Percentiles rank a stretch among this genome's conserved stretches.
These are phyloP conservation scores for Sesamia inferens DNA, from an alignment of 2,888 invertebrate genomes.

Conservation along the genomic window DNA sequence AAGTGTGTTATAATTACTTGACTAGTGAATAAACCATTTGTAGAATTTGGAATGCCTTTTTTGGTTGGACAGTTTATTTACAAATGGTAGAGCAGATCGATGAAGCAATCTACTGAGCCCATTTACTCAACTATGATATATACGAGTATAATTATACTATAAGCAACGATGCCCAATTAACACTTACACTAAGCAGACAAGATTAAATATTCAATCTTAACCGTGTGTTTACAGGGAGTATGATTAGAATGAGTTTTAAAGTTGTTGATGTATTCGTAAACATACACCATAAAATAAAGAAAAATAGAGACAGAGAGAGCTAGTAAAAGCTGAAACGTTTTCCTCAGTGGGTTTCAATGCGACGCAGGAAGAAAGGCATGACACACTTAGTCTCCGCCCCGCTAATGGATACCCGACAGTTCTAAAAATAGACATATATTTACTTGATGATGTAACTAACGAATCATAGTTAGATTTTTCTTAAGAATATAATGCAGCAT, in stretches of 20 bases:
- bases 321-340: conserved; percentile 37
- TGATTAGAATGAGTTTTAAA: too few relatives aligned
- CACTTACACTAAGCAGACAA: not conserved
- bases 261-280: conserved; percentile 8
- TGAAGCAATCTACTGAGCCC: not conserved
- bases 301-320: conserved; percentile 2
- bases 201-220: not conserved
- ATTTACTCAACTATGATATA: conserved; percentile 1
- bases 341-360: not conserved
- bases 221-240: not conserved
- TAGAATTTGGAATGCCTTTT: conserved; percentile 22
- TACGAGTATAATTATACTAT: conserved; percentile 1
- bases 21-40: not conserved
- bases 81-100: conserved; percentile 10
- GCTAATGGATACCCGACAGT: conserved; percentile 49
- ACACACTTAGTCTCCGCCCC: conserved; percentile 36
- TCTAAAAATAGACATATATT: conserved; percentile 18
- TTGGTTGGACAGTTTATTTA: conserved; percentile 27
- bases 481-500: conserved; percentile 54
- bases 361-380: conserved; percentile 44
- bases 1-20: conserved; percentile 24
- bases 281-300: not conserved
- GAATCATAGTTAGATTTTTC: conserved; percentile 23
- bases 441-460: conserved; percentile 43
- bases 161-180: not conserved